Evolutionary conservation across 2,113 vertebrate genomes (phyloP).

Genomic region (Xyliphius kryptos): DNA sequence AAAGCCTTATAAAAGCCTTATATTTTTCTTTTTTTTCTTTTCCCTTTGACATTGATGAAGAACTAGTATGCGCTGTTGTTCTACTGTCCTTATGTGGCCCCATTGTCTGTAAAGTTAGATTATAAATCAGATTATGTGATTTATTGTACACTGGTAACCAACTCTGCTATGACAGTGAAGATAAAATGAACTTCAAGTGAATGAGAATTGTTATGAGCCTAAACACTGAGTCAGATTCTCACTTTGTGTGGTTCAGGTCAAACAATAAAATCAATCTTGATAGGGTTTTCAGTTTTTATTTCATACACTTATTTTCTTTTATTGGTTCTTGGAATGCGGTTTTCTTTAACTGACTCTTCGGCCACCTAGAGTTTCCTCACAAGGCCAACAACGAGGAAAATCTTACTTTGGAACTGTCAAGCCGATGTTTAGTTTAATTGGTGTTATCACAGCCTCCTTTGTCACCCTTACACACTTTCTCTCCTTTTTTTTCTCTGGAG

Average conservation of each 20-base stretch:
- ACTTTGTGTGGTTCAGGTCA: background rate
- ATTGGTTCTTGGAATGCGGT: too few relatives aligned
- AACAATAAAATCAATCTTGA: constrained; percentile 5
- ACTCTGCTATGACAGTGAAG: constrained; percentile 7
- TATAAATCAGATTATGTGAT: constrained; percentile 21
- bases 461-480: constrained; percentile 3
- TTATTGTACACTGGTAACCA: constrained; percentile 26
- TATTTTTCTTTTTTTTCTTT: constrained; percentile 44
- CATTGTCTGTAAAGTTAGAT: too few relatives aligned
- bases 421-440: constrained; percentile 28
- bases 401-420: background rate
- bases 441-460: constrained; percentile 16
- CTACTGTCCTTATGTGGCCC: constrained; percentile 23
- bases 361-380: constrained; percentile 1
- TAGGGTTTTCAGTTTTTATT: background rate
- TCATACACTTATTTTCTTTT: too few relatives aligned
- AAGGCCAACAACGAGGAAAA: constrained; percentile 21
- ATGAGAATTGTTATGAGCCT: constrained; percentile 1
- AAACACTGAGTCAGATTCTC: constrained; percentile 9
- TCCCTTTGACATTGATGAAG: constrained; percentile 35
- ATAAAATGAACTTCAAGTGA: constrained; percentile 14
- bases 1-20: constrained; percentile 46
- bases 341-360: constrained; percentile 8
- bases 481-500: constrained; percentile 21
- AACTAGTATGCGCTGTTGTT: constrained; percentile 21